These are phyloP conservation scores for Drosophila maculinotata DNA, from an alignment of 2,888 invertebrate species.

Conservation along the genomic window DNA sequence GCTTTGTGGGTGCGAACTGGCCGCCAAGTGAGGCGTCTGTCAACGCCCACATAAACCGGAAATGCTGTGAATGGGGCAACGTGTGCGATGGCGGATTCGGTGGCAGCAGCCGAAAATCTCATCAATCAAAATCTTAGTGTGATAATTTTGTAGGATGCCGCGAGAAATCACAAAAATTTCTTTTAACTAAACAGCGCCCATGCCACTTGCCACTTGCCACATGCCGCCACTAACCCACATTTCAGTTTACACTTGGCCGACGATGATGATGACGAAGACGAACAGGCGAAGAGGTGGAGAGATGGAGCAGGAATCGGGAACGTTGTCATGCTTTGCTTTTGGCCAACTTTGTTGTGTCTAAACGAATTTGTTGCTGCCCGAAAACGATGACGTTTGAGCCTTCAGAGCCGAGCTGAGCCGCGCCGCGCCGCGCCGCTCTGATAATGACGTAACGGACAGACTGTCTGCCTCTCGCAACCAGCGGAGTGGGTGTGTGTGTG, in stretches of 20 bases:
- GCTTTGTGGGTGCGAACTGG: constrained; percentile 44
- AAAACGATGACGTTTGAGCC: constrained; percentile 59
- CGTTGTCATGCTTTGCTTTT: constrained; percentile 51
- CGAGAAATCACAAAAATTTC: constrained; percentile 73
- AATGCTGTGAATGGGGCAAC: constrained; percentile 17
- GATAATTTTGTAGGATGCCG: constrained; percentile 71
- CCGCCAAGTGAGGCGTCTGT: constrained; percentile 33
- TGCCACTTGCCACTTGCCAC: constrained; percentile 20
- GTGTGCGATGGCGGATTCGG: constrained; percentile 14
- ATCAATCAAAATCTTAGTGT: constrained; percentile 76
- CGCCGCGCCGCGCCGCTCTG: too few species aligned
- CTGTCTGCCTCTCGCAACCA: constrained; percentile 42
- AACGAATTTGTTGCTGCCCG: constrained; percentile 52
- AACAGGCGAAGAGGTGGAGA: neutral
- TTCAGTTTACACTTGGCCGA: constrained; percentile 56
- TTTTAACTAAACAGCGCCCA: constrained; percentile 56
- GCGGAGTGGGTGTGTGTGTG: neutral
- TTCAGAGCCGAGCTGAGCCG: too few species aligned
- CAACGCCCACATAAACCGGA: constrained; percentile 37
- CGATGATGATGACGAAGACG: constrained; percentile 23
- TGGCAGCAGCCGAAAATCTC: constrained; percentile 57
- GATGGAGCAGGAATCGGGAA: neutral
- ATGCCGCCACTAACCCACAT: constrained; percentile 71
- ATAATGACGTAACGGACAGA: constrained; percentile 64
- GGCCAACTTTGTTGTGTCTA: constrained; percentile 64